Base-by-base conservation (phyloP, 2,797 vertebrate species). In the Schizothorax lantsangensis region DNA sequence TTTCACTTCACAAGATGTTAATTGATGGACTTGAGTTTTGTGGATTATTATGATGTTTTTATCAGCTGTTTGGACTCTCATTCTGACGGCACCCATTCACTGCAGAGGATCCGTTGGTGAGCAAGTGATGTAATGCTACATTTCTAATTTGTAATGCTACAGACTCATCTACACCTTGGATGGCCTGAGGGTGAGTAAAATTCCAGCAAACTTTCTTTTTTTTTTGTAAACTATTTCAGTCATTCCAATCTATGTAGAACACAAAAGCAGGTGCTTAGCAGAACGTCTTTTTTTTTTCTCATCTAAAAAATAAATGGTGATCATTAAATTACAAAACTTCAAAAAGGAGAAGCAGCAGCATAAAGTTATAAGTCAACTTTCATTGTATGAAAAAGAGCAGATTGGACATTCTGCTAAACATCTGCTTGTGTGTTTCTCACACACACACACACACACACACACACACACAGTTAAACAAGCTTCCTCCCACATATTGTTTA, bases 401-500 rank as follows among this genome's bases (percentile, higher is more conserved):
- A 30, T 21, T 33, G 17, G 30, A 78, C 11, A 38, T 78, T 78
- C 17, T 33, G 9, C 17, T 54, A 23, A 77, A 77, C 74, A 38
- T 54, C 47, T 78, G 19, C 12, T 59, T 79, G 3, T 59, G 21
- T 40, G 52, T 40, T n/a, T 38, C 43, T 43, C 43, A 45, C 45
- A 49, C 14, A 17, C 47, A 49, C 47, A 14, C 47, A 52, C 49
- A 52, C 6, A 54, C 10, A 62, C 59, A 62, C 4, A 66, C 64
- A 15, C 62, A 15, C 3, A 30, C n/a, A 36, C 73, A 33, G 47
- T 54, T 75, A 33, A 75, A 74, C 4, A 23, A 2, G 38, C 45
- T 75, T 4, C 57, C 83, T 77, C 83, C 57, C 72, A 77, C 43
- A 30, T 52, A 3, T 23, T 84, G 82, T 84, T 64, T 62, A 17